These are phyloP conservation scores for Sympetrum striolatum DNA, from an alignment of 2,888 invertebrate species.

Conservation along the genomic window DNA sequence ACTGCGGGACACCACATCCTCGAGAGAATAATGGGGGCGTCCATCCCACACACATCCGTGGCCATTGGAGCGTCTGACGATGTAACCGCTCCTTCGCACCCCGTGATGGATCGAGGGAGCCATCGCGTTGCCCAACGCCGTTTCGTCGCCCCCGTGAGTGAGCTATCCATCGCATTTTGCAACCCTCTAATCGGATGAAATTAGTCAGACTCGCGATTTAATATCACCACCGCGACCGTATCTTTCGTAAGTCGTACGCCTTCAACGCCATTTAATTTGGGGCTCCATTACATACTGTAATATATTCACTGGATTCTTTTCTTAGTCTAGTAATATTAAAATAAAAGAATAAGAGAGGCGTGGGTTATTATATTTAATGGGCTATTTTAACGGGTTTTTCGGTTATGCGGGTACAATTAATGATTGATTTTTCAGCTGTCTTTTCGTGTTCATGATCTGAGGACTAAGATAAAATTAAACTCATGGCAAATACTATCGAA, in stretches of 20 bases:
- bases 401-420: too few relatives aligned
- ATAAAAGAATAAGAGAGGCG: too few relatives aligned
- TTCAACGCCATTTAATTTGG: too few relatives aligned
- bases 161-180: not conserved
- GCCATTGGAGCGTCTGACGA: not conserved
- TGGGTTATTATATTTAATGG: too few relatives aligned
- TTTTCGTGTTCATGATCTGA: too few relatives aligned
- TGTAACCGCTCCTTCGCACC: not conserved
- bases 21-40: not conserved
- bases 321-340: too few relatives aligned
- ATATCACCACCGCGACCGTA: not conserved
- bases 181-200: not conserved
- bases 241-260: not conserved
- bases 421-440: too few relatives aligned
- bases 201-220: not conserved
- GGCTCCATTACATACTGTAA: too few relatives aligned
- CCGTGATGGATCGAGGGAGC: not conserved
- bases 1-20: not conserved
- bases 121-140: not conserved
- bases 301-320: too few relatives aligned
- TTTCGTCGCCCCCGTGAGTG: not conserved
- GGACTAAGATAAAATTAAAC: too few relatives aligned
- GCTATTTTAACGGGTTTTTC: too few relatives aligned
- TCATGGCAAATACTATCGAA: too few relatives aligned
- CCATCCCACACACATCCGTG: not conserved